Conservation (phyloP, 2,113 vertebrate species). For the Cairina moschata region DNA sequence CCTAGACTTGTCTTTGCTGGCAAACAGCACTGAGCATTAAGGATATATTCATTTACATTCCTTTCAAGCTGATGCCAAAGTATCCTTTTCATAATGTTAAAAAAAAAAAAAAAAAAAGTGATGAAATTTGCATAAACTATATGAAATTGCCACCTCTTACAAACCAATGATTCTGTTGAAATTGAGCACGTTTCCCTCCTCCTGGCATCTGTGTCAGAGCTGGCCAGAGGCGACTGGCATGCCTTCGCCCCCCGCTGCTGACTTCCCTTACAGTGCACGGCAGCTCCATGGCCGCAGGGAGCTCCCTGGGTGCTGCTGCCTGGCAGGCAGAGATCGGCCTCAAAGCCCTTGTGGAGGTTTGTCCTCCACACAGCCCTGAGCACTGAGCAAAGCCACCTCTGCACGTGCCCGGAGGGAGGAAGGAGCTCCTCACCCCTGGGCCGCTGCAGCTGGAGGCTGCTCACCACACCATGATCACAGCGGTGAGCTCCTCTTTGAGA, state of each 20-base stretch:
- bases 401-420: background rate
- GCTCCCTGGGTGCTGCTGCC: background rate
- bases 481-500: background rate
- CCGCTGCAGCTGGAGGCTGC: background rate
- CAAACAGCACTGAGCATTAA: background rate
- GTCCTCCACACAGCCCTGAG: background rate
- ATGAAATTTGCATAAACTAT: background rate
- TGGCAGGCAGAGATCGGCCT: background rate
- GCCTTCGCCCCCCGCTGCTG: background rate
- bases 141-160: background rate
- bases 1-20: background rate
- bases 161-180: background rate
- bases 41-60: background rate
- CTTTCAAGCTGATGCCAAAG: background rate
- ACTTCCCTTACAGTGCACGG: background rate
- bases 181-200: background rate
- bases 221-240: background rate
- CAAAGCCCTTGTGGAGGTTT: rapidly evolving
- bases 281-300: background rate
- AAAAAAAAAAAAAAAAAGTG: background rate
- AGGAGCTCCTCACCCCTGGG: no score
- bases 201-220: background rate
- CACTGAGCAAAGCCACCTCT: background rate
- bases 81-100: background rate
- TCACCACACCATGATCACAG: background rate